Evolutionary conservation across 2,113 vertebrate genomes (phyloP).

Genomic region (Atlantisia rogersi): DNA sequence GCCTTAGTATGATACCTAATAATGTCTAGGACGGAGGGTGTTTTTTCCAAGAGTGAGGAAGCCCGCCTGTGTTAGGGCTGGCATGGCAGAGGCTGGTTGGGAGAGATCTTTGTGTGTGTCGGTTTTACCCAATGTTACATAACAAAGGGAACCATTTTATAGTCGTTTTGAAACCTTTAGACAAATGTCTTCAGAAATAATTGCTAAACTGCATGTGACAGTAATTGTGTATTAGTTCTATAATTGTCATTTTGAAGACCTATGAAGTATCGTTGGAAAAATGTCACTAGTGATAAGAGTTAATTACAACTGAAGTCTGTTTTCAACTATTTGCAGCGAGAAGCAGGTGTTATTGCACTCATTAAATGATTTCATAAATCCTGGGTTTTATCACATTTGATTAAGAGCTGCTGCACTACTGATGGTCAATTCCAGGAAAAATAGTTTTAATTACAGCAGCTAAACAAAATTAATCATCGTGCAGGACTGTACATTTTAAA

Average conservation of each 20-base stretch:
- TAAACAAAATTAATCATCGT: slow-evolving; percentile 36
- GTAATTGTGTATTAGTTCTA: slow-evolving; percentile 81
- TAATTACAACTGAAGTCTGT: slow-evolving; percentile 82
- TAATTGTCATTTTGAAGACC: slow-evolving; percentile 83
- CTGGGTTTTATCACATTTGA: slow-evolving; percentile 75
- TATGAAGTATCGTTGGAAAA: slow-evolving; percentile 79
- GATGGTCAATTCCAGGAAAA: slow-evolving; percentile 66
- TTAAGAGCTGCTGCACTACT: slow-evolving; percentile 72
- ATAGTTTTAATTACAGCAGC: slow-evolving; percentile 61
- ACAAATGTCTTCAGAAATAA: slow-evolving; percentile 81
- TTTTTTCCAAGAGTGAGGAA: slow-evolving; percentile 1
- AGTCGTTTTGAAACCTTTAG: slow-evolving; percentile 73
- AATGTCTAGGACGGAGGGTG: neutral
- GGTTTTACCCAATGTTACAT: slow-evolving; percentile 62
- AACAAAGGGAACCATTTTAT: slow-evolving; percentile 75
- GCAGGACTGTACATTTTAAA: slow-evolving; percentile 47
- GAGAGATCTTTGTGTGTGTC: slow-evolving; percentile 20
- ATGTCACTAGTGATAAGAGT: slow-evolving; percentile 80
- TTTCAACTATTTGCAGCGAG: slow-evolving; percentile 76
- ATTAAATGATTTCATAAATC: slow-evolving; percentile 80
- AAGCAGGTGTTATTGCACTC: slow-evolving; percentile 78
- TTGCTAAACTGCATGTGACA: slow-evolving; percentile 81
- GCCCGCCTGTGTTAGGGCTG: neutral
- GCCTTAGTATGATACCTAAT: slow-evolving; percentile 25
- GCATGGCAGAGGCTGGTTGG: neutral